Conservation (phyloP, 2,113 vertebrate species). For the Salvelinus namaycush region DNA sequence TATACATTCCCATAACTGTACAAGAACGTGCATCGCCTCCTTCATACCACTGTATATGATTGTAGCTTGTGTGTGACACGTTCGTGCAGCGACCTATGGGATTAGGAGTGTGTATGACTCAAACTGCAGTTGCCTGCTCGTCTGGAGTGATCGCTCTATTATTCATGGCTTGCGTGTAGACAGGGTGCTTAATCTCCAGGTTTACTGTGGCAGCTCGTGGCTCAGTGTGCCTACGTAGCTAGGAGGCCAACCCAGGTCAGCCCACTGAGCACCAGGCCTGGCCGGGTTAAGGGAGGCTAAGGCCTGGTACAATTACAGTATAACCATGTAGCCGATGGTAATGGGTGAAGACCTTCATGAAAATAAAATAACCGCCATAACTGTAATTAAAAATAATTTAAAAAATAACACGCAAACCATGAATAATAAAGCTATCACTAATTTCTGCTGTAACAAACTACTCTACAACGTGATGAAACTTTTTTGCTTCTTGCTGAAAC, state of each 20-base stretch:
- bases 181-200: slow-evolving; percentile 72
- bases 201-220: slow-evolving; percentile 50
- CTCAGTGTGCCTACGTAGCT: slow-evolving; percentile 47
- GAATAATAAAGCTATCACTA: too few relatives aligned
- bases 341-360: too few relatives aligned
- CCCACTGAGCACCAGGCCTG: slow-evolving; percentile 16
- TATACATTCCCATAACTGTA: slow-evolving; percentile 28
- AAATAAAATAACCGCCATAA: too few relatives aligned
- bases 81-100: slow-evolving; percentile 52
- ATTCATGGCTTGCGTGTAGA: slow-evolving; percentile 77
- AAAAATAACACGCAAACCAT: too few relatives aligned
- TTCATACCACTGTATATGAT: slow-evolving; percentile 31
- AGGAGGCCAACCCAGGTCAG: slow-evolving; percentile 13
- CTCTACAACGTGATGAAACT: too few relatives aligned
- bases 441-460: too few relatives aligned
- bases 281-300: slow-evolving; percentile 29
- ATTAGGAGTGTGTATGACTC: slow-evolving; percentile 59
- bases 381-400: too few relatives aligned
- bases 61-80: slow-evolving; percentile 18
- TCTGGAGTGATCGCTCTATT: slow-evolving; percentile 74
- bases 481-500: too few relatives aligned
- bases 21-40: slow-evolving; percentile 51
- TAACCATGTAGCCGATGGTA: too few relatives aligned
- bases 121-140: slow-evolving; percentile 64
- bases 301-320: slow-evolving; percentile 25